Evolutionary conservation across 23 tunicate genomes (phyloP), one percentile per base, ranked within the genome.

Genomic region (Diplosoma virens): DNA sequence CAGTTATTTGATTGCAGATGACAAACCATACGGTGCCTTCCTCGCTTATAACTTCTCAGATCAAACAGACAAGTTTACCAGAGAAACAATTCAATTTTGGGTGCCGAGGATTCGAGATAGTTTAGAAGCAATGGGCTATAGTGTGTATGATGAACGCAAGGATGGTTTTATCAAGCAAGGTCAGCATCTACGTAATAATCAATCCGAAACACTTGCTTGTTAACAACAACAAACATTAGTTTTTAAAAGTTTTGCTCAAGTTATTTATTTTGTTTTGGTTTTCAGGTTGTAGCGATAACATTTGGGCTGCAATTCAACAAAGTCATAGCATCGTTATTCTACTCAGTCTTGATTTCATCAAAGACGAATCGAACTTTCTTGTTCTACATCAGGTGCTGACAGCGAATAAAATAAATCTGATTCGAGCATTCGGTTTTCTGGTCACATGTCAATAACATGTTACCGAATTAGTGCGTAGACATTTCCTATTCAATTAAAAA

Each of bases 251-350:
- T n/a, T n/a, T n/a, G n/a, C n/a, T n/a, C n/a, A n/a, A n/a, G n/a
- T n/a, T n/a, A n/a, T n/a, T n/a, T n/a, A n/a, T n/a, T n/a, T n/a
- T n/a, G n/a, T n/a, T n/a, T n/a, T n/a, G n/a, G n/a, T n/a, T n/a
- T n/a, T 5, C 69, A 74, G 79, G 59, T 22, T 41, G 66, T 0
- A 41, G 32, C 29, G 79, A 76, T 20, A 71, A 58, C 60, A 30
- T 76, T 35, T 3, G 29, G 28, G 21, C 30, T 7, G 33, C 79
- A 0, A 71, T 81, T 50, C 36, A 22, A 25, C 6, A 37, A 30
- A 47, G 86, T 58, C 86, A 81, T 29, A 32, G 86, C 9, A 66
- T 81, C 45, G 86, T 81, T 1, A 71, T 81, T 1, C n/a, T 81
- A 4, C 30, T 81, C 16, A 71, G 72, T 2, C 37, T 61, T 16